Conservation (phyloP, 2,888 invertebrate species). For the Amblyjoppa proteus region DNA sequence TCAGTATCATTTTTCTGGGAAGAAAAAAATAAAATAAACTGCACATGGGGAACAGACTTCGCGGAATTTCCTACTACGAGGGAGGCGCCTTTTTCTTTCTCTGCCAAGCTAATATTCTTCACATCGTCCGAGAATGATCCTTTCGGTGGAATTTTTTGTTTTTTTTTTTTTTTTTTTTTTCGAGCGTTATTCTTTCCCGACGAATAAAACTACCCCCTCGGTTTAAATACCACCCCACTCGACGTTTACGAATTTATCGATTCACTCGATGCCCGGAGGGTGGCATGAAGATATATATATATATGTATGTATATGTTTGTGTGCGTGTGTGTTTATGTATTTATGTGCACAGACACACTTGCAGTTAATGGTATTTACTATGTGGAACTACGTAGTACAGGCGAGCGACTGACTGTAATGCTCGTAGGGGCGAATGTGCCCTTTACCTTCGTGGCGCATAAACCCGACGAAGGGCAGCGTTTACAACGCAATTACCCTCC, state of each 20-base stretch:
- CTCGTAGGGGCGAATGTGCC: slow-evolving; percentile 58
- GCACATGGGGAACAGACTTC: background rate
- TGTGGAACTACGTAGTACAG: background rate
- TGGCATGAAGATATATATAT: slow-evolving; percentile 39
- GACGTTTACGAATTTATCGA: slow-evolving; percentile 63
- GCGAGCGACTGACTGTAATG: slow-evolving; percentile 22
- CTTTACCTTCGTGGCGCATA: slow-evolving; percentile 66
- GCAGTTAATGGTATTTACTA: slow-evolving; percentile 10
- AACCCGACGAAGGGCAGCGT: slow-evolving; percentile 65
- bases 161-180: background rate
- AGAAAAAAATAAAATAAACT: background rate
- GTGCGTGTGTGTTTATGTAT: slow-evolving; percentile 22
- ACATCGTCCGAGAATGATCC: background rate
- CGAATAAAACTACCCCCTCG: slow-evolving; percentile 31
- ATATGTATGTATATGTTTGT: background rate
- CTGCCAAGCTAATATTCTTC: background rate
- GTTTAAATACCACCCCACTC: slow-evolving; percentile 42
- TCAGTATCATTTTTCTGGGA: background rate
- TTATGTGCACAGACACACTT: background rate
- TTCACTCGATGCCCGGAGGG: slow-evolving; percentile 37
- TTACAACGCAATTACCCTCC: slow-evolving; percentile 72
- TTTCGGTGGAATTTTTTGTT: background rate
- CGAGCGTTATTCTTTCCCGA: slow-evolving; percentile 2
- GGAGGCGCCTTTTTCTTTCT: background rate
- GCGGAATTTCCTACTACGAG: slow-evolving; percentile 2